A percentile compares a stretch with the other conserved stretches of the same genome.
These are phyloP conservation scores for Oncorhynchus masou DNA, from an alignment of 2,113 vertebrate species.

Conservation along the genomic window DNA sequence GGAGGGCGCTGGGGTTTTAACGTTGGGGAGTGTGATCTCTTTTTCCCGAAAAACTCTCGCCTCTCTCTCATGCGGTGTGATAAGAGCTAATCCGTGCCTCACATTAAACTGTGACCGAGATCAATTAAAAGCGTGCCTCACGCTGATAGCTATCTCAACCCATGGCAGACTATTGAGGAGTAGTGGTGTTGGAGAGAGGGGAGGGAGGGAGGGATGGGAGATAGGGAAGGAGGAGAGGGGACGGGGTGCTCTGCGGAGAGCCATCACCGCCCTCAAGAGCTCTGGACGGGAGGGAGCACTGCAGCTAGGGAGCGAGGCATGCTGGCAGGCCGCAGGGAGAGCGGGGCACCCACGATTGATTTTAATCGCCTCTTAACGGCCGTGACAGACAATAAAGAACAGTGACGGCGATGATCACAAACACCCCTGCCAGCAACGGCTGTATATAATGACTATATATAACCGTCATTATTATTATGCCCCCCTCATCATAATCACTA, in stretches of 20 bases:
- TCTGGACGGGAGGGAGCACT: too few relatives aligned
- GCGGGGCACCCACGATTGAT: constrained; percentile 64
- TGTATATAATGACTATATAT: constrained; percentile 62
- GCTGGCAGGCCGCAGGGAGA: constrained; percentile 66
- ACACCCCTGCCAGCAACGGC: constrained; percentile 59
- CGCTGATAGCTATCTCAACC: constrained; percentile 72
- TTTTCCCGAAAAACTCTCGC: constrained; percentile 60
- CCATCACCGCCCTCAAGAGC: constrained; percentile 30
- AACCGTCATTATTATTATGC: constrained; percentile 59
- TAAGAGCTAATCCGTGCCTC: constrained; percentile 77
- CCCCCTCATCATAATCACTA: constrained; percentile 56
- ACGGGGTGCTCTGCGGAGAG: constrained; percentile 38
- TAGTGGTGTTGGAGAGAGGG: constrained; percentile 41
- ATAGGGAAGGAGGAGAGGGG: constrained; percentile 23
- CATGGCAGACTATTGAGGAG: constrained; percentile 57
- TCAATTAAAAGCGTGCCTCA: constrained; percentile 76
- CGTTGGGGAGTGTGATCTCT: constrained; percentile 67
- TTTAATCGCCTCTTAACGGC: constrained; percentile 68
- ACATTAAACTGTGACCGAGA: constrained; percentile 78
- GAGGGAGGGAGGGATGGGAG: constrained; percentile 25
- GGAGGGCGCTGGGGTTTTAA: constrained; percentile 66
- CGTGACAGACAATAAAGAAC: constrained; percentile 76
- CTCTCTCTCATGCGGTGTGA: constrained; percentile 56
- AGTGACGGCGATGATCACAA: constrained; percentile 71
- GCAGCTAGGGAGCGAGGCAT: constrained; percentile 16